Base-by-base conservation (phyloP, 2,113 vertebrate genomes). In the Callipepla californica region DNA sequence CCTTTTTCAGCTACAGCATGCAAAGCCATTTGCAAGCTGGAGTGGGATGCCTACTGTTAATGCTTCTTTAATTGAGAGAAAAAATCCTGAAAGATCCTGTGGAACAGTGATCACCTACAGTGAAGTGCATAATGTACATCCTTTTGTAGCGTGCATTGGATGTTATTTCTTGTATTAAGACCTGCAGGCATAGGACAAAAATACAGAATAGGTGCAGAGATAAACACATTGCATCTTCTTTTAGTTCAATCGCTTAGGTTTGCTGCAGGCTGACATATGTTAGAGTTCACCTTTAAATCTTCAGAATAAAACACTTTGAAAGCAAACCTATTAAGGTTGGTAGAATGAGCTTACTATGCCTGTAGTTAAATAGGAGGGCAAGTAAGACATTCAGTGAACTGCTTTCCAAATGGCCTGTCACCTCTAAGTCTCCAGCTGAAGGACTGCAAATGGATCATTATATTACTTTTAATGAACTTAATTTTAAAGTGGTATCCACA, bases 251-350 rank as follows among this genome's bases (percentile, higher is more conserved):
- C 93, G 82, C 69, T 92, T 92, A 86, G 79, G 59, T 95, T 96
- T 34, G 32, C 92, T 93, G 53, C 84, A 79, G 88, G 93, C 72
- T 97, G 95, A 97, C 88, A 65, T 88, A 92, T 80, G 92, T 95
- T 47, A 87, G 82, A 93, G 69, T 80, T 95, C 87, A 83, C 28
- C 11, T 96, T 96, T 97, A 96, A 97, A 96, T 97, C 84, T 97
- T 92, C 50, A 36, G 80, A 93, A 80, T 87, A 47, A 47, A 47
- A 47, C 47, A 47, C 47, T 47, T 47, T 47, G 47, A 47, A 47
- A 47, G 47, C 88, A 95, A 96, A 93, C 84, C 96, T 97, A 96
- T 96, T 97, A 93, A 94, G 80, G 91, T 95, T 96, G 96, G 96
- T 92, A 93, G 96, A 96, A 97, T 94, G 94, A 96, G 90, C 74